Evolutionary conservation across 2,888 invertebrate genomes (phyloP).

Genomic region (Dolichomitus sp.): DNA sequence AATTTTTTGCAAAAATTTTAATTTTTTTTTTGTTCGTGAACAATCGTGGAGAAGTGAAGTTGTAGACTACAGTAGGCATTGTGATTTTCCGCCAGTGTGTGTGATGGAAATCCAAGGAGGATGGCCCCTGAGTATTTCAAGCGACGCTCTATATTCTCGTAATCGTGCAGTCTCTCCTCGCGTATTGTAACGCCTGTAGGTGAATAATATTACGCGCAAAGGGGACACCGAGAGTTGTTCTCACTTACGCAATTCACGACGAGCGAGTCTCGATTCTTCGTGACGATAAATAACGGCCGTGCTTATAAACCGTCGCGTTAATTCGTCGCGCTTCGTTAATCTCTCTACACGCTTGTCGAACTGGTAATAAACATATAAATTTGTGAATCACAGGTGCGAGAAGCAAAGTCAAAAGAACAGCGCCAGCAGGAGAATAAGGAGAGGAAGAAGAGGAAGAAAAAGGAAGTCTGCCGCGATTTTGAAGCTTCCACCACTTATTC

Average conservation of each 20-base stretch:
- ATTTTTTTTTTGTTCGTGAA: not conserved
- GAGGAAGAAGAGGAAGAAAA: not conserved
- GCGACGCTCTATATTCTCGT: slow-evolving; percentile 2
- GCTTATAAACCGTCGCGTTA: slow-evolving; percentile 2
- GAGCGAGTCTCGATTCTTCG: not conserved
- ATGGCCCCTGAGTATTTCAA: not conserved
- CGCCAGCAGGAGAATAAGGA: not conserved
- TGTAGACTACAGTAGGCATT: not conserved
- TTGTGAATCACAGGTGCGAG: slow-evolving; percentile 23
- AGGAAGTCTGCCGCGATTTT: not conserved
- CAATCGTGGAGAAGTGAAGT: slow-evolving; percentile 1
- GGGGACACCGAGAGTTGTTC: not conserved
- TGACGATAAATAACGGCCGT: slow-evolving; percentile 40
- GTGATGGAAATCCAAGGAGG: not conserved
- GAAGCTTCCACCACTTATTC: not conserved
- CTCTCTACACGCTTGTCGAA: slow-evolving; percentile 1
- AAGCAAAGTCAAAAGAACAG: not conserved
- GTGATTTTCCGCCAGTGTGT: not conserved
- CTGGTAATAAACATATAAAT: slow-evolving; percentile 22
- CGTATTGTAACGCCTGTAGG: slow-evolving; percentile 12
- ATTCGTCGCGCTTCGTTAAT: slow-evolving; percentile 19
- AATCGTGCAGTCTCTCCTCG: not conserved
- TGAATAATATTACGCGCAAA: slow-evolving; percentile 12
- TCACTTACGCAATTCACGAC: slow-evolving; percentile 8
- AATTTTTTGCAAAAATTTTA: too few relatives aligned